These are phyloP conservation scores for Lamprotornis superbus DNA, from an alignment of 2,113 vertebrate species.

Conservation along the genomic window DNA sequence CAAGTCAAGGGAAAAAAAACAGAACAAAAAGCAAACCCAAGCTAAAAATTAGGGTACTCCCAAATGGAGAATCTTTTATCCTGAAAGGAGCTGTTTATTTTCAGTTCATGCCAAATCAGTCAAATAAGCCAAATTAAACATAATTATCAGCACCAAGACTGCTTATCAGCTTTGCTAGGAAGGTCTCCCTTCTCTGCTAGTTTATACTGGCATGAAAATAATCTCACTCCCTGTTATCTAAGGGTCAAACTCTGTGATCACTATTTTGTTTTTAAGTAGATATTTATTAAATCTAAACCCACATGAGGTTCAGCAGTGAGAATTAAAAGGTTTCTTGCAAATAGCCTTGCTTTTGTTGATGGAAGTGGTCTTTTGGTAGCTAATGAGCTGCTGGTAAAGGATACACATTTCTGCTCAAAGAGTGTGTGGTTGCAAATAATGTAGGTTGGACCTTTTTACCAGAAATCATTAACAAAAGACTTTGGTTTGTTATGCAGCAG, in stretches of 20 bases:
- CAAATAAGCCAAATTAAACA: neutral
- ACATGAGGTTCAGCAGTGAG: neutral
- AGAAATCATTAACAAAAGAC: neutral
- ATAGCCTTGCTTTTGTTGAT: neutral
- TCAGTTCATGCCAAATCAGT: neutral
- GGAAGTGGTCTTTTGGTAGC: neutral
- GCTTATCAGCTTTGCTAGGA: neutral
- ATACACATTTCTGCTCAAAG: accelerated
- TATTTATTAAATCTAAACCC: neutral
- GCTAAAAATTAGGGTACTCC: accelerated
- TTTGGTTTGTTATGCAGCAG: neutral
- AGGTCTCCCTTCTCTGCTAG: neutral
- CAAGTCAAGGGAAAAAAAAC: accelerated
- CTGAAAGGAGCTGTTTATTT: accelerated
- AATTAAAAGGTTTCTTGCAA: neutral
- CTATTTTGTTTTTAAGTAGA: neutral
- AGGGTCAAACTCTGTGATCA: neutral
- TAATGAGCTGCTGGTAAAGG: neutral
- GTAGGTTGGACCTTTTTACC: neutral
- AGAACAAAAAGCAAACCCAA: neutral
- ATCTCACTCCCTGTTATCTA: neutral
- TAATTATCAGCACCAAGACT: neutral
- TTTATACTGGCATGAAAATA: neutral
- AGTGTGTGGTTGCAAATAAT: neutral
- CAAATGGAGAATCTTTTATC: neutral